phyloP scores from a whole-genome alignment of 2,113 vertebrate species.

The Abramis brama region DNA sequence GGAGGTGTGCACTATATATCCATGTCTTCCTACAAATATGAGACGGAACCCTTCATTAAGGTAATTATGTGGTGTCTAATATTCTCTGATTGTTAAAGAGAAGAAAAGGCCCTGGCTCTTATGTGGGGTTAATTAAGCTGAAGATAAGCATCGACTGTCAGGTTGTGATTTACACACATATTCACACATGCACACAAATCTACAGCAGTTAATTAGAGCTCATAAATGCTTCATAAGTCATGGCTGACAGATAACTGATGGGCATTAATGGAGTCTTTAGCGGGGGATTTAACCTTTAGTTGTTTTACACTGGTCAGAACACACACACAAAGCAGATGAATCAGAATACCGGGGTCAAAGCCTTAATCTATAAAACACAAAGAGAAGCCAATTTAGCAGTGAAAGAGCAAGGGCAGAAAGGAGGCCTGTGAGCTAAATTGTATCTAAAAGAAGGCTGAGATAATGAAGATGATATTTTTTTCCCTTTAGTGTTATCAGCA shows the following conservation, averaged over 20 bases:
- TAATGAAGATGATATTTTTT: not conserved
- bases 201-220: slow-evolving; percentile 75
- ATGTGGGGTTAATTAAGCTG: slow-evolving; percentile 63
- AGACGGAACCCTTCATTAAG: slow-evolving; percentile 37
- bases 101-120: slow-evolving; percentile 48
- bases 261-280: slow-evolving; percentile 61
- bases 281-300: slow-evolving; percentile 55
- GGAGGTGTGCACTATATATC: not conserved
- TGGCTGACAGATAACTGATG: slow-evolving; percentile 65
- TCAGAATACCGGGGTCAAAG: slow-evolving; percentile 25
- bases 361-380: slow-evolving; percentile 35
- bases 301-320: slow-evolving; percentile 53
- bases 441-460: not conserved
- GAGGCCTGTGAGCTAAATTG: slow-evolving; percentile 17
- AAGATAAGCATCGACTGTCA: slow-evolving; percentile 51
- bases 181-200: slow-evolving; percentile 53
- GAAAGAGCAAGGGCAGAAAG: slow-evolving; percentile 39
- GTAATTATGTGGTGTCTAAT: slow-evolving; percentile 45
- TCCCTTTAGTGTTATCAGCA: slow-evolving; percentile 10
- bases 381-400: slow-evolving; percentile 35
- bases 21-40: slow-evolving; percentile 20
- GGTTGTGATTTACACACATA: slow-evolving; percentile 38
- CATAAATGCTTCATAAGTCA: slow-evolving; percentile 71
- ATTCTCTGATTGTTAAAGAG: slow-evolving; percentile 53
- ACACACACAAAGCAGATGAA: not conserved